Evolutionary conservation across 2,888 invertebrate genomes (phyloP).

Genomic region (Drosophila mulleri): DNA sequence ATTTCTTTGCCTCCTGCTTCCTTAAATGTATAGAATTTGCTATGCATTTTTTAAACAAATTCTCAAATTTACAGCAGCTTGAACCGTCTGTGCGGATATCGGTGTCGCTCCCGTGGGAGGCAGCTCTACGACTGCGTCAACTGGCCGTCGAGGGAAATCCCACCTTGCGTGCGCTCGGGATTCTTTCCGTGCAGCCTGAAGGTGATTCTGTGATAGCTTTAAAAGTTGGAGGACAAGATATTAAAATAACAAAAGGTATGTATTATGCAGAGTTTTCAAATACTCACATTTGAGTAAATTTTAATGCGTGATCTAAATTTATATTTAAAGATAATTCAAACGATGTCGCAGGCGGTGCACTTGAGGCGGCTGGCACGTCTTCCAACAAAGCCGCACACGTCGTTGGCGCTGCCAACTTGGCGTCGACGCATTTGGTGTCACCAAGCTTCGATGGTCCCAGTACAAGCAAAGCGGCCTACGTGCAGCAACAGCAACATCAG

Average conservation of each 20-base stretch:
- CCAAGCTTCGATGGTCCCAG: constrained; percentile 71
- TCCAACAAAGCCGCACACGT: constrained; percentile 56
- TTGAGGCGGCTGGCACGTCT: constrained; percentile 81
- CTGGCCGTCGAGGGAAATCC: constrained; percentile 96
- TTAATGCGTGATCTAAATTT: not conserved
- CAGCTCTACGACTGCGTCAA: constrained; percentile 95
- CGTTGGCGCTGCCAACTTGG: constrained; percentile 55
- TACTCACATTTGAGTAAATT: not conserved
- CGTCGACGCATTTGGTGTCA: constrained; percentile 63
- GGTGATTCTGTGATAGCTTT: constrained; percentile 92
- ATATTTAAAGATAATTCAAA: constrained; percentile 72
- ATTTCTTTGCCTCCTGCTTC: constrained; percentile 44
- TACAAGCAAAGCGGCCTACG: constrained; percentile 73
- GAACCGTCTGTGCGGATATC: constrained; percentile 99
- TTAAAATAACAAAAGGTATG: constrained; percentile 82
- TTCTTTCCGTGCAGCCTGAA: constrained; percentile 97
- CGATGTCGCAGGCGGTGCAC: constrained; percentile 64
- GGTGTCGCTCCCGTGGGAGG: constrained; percentile 98
- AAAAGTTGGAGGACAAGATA: constrained; percentile 90
- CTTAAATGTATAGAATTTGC: constrained; percentile 25
- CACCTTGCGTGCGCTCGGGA: constrained; percentile 95
- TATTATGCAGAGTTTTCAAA: not conserved
- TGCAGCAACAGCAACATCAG: constrained; percentile 68
- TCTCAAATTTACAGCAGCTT: constrained; percentile 73
- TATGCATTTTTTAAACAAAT: constrained; percentile 31